Percentiles rank a stretch among this genome's conserved stretches.
phyloP scores from a whole-genome alignment of 2,888 invertebrate genomes.

The Nemotelus nigrinus region DNA sequence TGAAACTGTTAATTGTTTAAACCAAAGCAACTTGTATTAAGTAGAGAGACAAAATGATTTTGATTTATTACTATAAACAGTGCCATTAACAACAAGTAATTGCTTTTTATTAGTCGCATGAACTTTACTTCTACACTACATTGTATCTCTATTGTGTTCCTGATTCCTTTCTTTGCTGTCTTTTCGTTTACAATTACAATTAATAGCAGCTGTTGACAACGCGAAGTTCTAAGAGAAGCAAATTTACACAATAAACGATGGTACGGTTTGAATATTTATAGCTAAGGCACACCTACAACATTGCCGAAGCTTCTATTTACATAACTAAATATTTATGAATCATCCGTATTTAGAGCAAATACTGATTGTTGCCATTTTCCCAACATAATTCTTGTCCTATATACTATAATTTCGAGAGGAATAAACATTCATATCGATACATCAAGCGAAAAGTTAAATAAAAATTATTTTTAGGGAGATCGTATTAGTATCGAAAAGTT shows the following conservation, averaged over 20 bases:
- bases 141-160: no score
- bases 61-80: no score
- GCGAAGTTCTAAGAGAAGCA: slow-evolving; percentile 6
- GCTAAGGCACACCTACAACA: background rate
- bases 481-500: background rate
- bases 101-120: no score
- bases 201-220: slow-evolving; percentile 10
- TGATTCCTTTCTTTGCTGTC: no score
- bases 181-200: background rate
- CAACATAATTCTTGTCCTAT: background rate
- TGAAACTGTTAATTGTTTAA: no score
- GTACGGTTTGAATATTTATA: slow-evolving; percentile 27
- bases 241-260: slow-evolving; percentile 18
- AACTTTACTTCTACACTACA: no score
- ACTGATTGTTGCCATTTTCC: background rate
- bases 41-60: no score
- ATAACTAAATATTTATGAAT: slow-evolving; percentile 27
- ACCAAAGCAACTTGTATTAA: no score
- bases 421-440: slow-evolving; percentile 5
- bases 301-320: slow-evolving; percentile 9
- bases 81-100: no score
- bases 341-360: slow-evolving; percentile 7
- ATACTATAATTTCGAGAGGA: background rate
- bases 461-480: background rate
- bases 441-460: background rate